These are phyloP conservation scores for Cliona cf. orientalis DNA, from an alignment of 37 sponge, comb jelly and placozoan species.

Conservation along the genomic window DNA sequence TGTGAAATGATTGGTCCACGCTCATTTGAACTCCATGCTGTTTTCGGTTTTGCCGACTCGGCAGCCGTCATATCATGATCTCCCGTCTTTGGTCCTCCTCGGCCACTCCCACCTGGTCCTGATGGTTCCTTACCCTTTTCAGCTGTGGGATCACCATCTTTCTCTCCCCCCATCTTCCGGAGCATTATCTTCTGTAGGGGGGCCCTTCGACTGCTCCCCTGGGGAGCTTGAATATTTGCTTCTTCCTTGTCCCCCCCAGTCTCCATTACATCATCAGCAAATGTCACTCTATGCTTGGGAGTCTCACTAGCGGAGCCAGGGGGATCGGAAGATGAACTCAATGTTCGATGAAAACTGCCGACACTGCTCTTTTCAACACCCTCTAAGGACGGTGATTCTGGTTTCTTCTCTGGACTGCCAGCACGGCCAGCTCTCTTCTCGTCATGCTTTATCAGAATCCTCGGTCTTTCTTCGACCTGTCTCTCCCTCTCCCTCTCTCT, in stretches of 20 bases:
- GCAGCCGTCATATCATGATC: neutral
- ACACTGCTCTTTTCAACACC: too few relatives aligned
- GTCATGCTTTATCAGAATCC: conserved; percentile 18
- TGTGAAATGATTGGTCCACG: conserved; percentile 52
- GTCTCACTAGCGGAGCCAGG: conserved; percentile 12
- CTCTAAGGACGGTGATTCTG: too few relatives aligned
- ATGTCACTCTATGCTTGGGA: conserved; percentile 12
- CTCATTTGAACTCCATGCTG: conserved; percentile 47
- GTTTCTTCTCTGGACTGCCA: neutral
- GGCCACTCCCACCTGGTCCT: conserved; percentile 1
- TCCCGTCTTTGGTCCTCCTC: neutral
- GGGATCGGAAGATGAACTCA: neutral
- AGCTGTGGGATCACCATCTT: neutral
- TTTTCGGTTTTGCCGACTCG: neutral
- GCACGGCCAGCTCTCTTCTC: conserved; percentile 1
- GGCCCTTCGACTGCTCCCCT: neutral
- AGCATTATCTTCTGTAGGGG: conserved; percentile 52
- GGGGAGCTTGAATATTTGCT: neutral
- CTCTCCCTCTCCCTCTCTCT: conserved; percentile 6
- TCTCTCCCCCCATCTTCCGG: conserved; percentile 42
- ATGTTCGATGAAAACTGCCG: too few relatives aligned
- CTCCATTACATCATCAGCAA: conserved; percentile 5
- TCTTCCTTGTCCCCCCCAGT: neutral
- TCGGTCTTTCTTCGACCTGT: conserved; percentile 7
- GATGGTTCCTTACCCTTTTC: conserved; percentile 10